Evolutionary conservation across 2,888 invertebrate genomes (phyloP).

Genomic region (Melikaiella ostensackeni): DNA sequence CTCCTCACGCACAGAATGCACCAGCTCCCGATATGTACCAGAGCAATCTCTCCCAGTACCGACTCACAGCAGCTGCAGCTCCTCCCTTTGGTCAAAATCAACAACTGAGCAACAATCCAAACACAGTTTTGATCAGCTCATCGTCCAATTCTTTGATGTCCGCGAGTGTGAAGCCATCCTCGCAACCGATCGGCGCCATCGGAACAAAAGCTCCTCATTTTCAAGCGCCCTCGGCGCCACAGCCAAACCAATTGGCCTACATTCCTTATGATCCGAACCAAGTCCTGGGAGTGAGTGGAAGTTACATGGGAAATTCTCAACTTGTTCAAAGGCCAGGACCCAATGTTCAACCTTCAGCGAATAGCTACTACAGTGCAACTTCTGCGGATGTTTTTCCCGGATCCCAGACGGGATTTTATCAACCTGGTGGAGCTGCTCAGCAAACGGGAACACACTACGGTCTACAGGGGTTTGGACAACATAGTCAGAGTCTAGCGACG

Average conservation of each 20-base stretch:
- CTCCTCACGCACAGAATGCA: conserved; percentile 79
- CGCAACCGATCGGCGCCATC: conserved; percentile 90
- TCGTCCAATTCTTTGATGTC: conserved; percentile 94
- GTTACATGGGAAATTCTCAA: conserved; percentile 82
- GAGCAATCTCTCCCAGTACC: conserved; percentile 81
- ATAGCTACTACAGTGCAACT: conserved; percentile 75
- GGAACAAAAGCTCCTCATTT: conserved; percentile 83
- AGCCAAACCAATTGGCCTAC: conserved; percentile 79
- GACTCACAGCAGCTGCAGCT: conserved; percentile 79
- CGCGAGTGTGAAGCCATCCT: conserved; percentile 89
- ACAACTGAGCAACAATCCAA: conserved; percentile 88
- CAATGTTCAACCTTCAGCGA: conserved; percentile 75
- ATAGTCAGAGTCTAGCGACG: conserved; percentile 73
- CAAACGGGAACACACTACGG: conserved; percentile 75
- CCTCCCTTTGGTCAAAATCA: conserved; percentile 89
- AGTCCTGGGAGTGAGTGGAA: conserved; percentile 78
- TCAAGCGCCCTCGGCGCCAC: conserved; percentile 80
- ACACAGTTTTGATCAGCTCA: conserved; percentile 92
- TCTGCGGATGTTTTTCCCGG: conserved; percentile 75
- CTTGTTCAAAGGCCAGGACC: conserved; percentile 82
- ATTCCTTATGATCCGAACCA: conserved; percentile 82
- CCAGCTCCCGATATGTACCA: conserved; percentile 86
- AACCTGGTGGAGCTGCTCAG: conserved; percentile 75
- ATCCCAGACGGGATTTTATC: conserved; percentile 75
- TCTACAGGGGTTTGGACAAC: conserved; percentile 77